Base-by-base conservation (phyloP, 2,797 vertebrate species). In the Acanthornis magna region DNA sequence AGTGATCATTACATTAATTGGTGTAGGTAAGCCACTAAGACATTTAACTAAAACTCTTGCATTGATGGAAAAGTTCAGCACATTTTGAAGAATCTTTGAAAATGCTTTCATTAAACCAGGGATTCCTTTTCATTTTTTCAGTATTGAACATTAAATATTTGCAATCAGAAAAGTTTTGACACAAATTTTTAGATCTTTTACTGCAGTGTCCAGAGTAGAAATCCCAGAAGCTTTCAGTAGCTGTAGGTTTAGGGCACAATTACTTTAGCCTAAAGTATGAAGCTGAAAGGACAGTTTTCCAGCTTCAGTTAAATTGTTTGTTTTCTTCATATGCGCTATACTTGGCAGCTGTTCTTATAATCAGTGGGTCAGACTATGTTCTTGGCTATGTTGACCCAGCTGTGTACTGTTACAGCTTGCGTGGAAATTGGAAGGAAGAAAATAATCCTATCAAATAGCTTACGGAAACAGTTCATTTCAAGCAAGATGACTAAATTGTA, bases 301-400 rank as follows among this genome's bases (percentile, higher is more conserved):
- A 67, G 22, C 20, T 65, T 80, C 38, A 65, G 40, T 62, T 68
- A 72, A 70, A 83, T 74, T 62, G 40, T 75, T 95, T 84, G 9
- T 38, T 88, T 38, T 29, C 50, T 45, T 68, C 22, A 5, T 55
- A 51, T 23, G 11, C 32, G 61, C 43, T 76, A n/a, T 88, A 85
- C 47, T 95, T 93, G 70, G 84, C 74, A 89, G 53, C 78, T 55
- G 29, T 61, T 72, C 9, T 38, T 85, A 25, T 22, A 84, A 89
- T 65, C 84, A 54, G 13, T 55, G 51, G 81, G 62, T 88, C 84
- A 80, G 77, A 83, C 40, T 51, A n/a, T 81, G 65, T 66, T 88
- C 91, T 83, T 81, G 76, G 66, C 45, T 72, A 5, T 70, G 91
- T 89, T 92, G 92, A 94, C 66, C 73, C 73, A 94, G 74, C 76